phyloP scores from a whole-genome alignment of 2,797 vertebrate species.

The Danio kyathit region DNA sequence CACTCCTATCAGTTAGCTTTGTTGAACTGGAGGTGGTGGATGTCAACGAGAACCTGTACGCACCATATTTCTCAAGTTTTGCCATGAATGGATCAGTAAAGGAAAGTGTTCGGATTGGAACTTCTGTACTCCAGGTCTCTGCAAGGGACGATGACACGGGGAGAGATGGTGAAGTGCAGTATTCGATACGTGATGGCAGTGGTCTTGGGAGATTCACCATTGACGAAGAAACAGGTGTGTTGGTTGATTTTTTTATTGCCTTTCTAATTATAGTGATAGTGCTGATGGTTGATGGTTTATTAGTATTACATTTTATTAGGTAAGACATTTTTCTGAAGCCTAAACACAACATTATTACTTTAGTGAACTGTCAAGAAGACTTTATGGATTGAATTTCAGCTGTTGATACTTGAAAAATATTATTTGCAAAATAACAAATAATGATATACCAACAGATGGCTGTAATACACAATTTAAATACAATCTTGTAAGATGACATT shows the following conservation, averaged over 20 bases:
- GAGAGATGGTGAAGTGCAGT: constrained; percentile 94
- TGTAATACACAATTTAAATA: too few species aligned
- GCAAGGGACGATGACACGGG: constrained; percentile 91
- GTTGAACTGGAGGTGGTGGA: constrained; percentile 97
- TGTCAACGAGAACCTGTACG: constrained; percentile 95
- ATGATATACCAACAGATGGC: too few species aligned
- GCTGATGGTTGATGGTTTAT: too few species aligned
- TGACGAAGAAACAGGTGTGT: constrained; percentile 93
- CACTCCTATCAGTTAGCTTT: constrained; percentile 91
- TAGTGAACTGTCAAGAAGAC: too few species aligned
- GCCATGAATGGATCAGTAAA: constrained; percentile 88
- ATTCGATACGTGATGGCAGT: constrained; percentile 94
- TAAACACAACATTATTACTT: too few species aligned
- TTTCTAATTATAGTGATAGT: background rate
- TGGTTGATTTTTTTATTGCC: constrained; percentile 2
- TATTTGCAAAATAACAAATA: too few species aligned
- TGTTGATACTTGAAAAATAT: too few species aligned
- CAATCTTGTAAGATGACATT: too few species aligned
- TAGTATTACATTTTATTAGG: too few species aligned
- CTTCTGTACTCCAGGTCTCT: constrained; percentile 89
- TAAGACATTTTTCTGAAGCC: too few species aligned
- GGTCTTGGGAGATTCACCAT: constrained; percentile 95
- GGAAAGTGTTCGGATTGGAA: constrained; percentile 91
- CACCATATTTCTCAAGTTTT: constrained; percentile 92
- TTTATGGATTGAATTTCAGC: too few species aligned